These are phyloP conservation scores for Oreonectes daqikongensis DNA, from an alignment of 2,797 vertebrate genomes.

Conservation along the genomic window DNA sequence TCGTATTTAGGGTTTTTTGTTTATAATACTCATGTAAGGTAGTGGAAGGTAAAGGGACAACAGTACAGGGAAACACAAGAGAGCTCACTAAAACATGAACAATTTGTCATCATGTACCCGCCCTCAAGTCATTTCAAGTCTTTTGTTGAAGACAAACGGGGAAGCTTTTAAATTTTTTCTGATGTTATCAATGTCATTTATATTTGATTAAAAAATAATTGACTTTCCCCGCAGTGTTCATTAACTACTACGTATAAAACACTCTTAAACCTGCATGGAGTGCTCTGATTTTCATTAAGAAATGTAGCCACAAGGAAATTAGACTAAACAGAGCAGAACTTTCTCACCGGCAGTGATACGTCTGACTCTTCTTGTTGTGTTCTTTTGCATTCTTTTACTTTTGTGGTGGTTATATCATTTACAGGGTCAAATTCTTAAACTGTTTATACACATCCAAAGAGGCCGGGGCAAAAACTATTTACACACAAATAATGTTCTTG, in stretches of 20 bases:
- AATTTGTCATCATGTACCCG: background rate
- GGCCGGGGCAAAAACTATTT: background rate
- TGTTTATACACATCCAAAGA: constrained; percentile 41
- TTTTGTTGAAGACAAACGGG: too few species aligned
- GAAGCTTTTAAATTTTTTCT: too few species aligned
- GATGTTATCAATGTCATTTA: background rate
- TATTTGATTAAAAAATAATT: background rate
- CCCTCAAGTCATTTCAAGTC: too few species aligned
- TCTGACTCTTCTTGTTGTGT: background rate
- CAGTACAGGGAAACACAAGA: background rate
- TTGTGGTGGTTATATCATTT: constrained; percentile 31
- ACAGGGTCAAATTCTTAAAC: constrained; percentile 37
- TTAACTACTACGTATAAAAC: too few species aligned
- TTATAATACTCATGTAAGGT: background rate
- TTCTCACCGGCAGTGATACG: background rate
- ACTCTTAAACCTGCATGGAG: constrained; percentile 16
- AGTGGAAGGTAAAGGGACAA: background rate
- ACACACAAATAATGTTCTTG: background rate
- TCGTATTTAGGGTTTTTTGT: background rate
- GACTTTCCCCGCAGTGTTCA: background rate
- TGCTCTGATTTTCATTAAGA: background rate
- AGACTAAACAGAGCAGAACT: constrained; percentile 49
- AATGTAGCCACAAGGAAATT: background rate
- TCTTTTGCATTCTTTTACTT: background rate
- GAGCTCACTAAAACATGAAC: background rate